These are phyloP conservation scores for Ichneumoninae sp. DNA, from an alignment of 2,888 invertebrate genomes.

Conservation along the genomic window DNA sequence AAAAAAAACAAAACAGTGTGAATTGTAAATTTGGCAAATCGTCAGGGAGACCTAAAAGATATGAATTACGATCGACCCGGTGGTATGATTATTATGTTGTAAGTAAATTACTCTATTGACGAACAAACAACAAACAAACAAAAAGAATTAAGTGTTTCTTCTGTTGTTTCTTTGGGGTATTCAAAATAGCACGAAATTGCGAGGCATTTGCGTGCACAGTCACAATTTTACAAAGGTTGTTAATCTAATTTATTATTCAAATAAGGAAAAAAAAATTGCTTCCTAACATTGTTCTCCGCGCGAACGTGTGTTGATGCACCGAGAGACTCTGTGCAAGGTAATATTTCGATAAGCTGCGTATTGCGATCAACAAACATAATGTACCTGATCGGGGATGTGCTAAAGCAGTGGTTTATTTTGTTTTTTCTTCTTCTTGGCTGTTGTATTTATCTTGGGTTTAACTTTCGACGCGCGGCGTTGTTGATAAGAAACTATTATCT, in stretches of 20 bases:
- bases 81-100: slow-evolving; percentile 52
- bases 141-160: slow-evolving; percentile 11
- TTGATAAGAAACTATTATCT: slow-evolving; percentile 52
- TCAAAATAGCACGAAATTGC: slow-evolving; percentile 38
- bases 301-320: slow-evolving; percentile 44
- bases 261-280: slow-evolving; percentile 52
- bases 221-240: slow-evolving; percentile 68
- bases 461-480: slow-evolving; percentile 5
- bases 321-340: slow-evolving; percentile 39
- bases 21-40: slow-evolving; percentile 5
- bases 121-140: slow-evolving; percentile 21
- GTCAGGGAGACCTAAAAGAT: neutral
- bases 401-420: slow-evolving; percentile 57
- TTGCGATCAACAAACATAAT: slow-evolving; percentile 64
- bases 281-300: slow-evolving; percentile 59
- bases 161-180: slow-evolving; percentile 12
- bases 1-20: slow-evolving; percentile 9
- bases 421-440: slow-evolving; percentile 44
- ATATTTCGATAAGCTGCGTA: slow-evolving; percentile 56
- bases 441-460: slow-evolving; percentile 54
- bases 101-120: slow-evolving; percentile 30
- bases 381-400: slow-evolving; percentile 76
- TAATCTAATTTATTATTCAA: slow-evolving; percentile 65
- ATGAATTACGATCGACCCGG: slow-evolving; percentile 44
- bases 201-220: slow-evolving; percentile 68